Evolutionary conservation across 2,888 invertebrate genomes (phyloP).

Genomic region (Tiliacea citrago): DNA sequence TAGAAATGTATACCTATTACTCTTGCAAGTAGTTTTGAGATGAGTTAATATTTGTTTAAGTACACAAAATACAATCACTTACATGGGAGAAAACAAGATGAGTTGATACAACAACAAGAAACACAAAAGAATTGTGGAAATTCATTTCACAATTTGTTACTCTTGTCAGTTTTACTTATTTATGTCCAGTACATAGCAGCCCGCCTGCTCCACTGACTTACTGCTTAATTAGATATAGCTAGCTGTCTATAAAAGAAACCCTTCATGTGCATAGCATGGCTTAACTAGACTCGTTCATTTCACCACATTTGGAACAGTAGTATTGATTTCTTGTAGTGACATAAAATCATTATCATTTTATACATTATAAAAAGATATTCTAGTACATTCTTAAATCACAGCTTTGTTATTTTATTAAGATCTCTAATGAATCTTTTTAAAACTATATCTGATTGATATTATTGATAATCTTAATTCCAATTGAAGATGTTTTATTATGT

Average conservation of each 20-base stretch:
- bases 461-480: conserved; percentile 17
- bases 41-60: neutral
- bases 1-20: neutral
- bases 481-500: neutral
- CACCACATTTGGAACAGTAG: conserved; percentile 22
- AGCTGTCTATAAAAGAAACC: conserved; percentile 59
- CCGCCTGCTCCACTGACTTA: conserved; percentile 43
- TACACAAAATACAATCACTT: conserved; percentile 49
- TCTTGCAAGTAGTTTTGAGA: neutral
- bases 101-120: conserved; percentile 60
- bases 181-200: conserved; percentile 43
- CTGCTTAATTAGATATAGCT: conserved; percentile 59
- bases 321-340: neutral
- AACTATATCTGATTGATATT: conserved; percentile 7
- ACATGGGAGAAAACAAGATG: conserved; percentile 66
- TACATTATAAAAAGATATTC: neutral
- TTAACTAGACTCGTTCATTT: conserved; percentile 25
- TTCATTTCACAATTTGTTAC: conserved; percentile 60
- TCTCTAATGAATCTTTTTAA: neutral
- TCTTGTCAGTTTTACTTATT: conserved; percentile 15
- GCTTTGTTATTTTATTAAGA: neutral
- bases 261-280: conserved; percentile 34
- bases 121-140: conserved; percentile 56
- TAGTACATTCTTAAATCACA: neutral
- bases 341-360: neutral